A percentile compares a stretch with the other conserved stretches of the same genome.
Conservation (phyloP, 2,797 vertebrate genomes). For the Thaleichthys pacificus region DNA sequence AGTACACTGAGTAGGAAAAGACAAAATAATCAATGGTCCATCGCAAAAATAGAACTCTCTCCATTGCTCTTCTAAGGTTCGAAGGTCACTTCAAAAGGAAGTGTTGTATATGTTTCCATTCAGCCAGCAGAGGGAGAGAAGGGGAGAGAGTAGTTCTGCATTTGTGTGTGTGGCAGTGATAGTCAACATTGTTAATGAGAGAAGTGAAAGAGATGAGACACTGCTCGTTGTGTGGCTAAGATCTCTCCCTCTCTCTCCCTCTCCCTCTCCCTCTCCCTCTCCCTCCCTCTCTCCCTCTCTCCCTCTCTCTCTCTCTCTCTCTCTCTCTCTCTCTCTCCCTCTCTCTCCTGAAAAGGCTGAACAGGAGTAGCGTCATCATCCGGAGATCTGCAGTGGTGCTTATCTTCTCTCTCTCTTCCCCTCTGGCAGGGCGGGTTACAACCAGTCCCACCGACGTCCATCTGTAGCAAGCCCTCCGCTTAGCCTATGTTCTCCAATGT, state of each 20-base stretch:
- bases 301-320: not conserved
- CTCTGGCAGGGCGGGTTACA: not conserved
- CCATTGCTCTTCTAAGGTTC: conserved; percentile 32
- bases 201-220: conserved; percentile 6
- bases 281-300: no score
- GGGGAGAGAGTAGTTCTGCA: conserved; percentile 8
- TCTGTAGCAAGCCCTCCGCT: not conserved
- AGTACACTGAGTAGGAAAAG: conserved; percentile 29
- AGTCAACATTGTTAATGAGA: conserved; percentile 2
- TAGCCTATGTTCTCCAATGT: not conserved
- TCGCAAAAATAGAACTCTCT: conserved; percentile 24
- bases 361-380: no score
- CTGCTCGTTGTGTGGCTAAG: not conserved
- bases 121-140: conserved; percentile 54
- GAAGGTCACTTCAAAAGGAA: conserved; percentile 26
- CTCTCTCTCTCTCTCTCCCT: not conserved
- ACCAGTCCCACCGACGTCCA: not conserved
- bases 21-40: conserved; percentile 47
- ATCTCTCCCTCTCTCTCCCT: not conserved
- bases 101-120: conserved; percentile 27
- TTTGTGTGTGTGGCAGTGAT: not conserved
- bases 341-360: not conserved
- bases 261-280: no score
- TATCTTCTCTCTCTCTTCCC: not conserved
- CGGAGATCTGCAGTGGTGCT: no score